Evolutionary conservation across 2,797 vertebrate species (phyloP), one percentile per base, ranked within the genome.

Genomic region (Lagocephalus sceleratus): DNA sequence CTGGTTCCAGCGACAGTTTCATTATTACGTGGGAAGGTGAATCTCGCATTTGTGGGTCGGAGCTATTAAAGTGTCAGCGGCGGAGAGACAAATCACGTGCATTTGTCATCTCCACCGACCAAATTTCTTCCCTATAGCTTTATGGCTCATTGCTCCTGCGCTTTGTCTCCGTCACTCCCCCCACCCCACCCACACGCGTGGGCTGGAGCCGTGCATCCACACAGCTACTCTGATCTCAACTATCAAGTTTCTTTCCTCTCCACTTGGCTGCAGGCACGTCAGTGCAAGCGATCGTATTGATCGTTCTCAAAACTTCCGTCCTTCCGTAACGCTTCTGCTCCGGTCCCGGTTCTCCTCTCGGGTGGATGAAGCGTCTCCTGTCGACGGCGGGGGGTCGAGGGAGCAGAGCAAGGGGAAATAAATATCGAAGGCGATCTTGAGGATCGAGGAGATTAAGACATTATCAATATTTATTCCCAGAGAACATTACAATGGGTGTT

Each of bases 211-310:
- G 15, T 25, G n/a, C 60, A 29, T 48, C n/a, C 39, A 15, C 32
- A 54, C 9, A 57, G 47, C 60, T 54, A 22, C 50, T 64, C 64
- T 64, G 56, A 74, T 76, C 51, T 61, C 26, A 72, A 71, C 73
- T 77, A 70, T 68, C 59, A 71, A 77, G 82, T 79, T 79, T 64
- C 64, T 76, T 79, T 76, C 63, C 60, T 64, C 49, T 60, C 57
- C 57, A 73, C 66, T 57, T 61, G 51, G 53, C 44, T 57, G 61
- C 32, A 2, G 72, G 39, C 46, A 66, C 57, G 61, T 67, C 54
- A 55, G 56, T 12, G 23, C 41, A 51, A 44, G 3, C 39, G n/a
- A 40, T n/a, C 15, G n/a, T 8, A 17, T 40, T 56, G 21, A 38
- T 57, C 52, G 47, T 53, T 42, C 51, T 16, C 39, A 62, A 72